Evolutionary conservation across 1,140 invertebrate genomes (phyloP), one percentile per base, ranked within the genome.

Genomic region (Sarcophaga peregrina): DNA sequence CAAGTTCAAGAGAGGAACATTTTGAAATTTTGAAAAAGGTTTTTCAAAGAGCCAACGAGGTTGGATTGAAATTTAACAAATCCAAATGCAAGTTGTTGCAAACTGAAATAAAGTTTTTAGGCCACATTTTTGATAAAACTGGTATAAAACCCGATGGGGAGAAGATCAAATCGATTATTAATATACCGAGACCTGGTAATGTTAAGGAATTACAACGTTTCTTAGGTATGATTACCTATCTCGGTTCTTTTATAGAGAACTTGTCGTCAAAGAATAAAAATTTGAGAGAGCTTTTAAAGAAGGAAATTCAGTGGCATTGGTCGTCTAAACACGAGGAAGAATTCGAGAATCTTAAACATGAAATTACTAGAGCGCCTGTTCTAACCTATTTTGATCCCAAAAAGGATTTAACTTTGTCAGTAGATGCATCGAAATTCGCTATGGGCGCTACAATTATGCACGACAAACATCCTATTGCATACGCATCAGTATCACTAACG

Each of bases 131-230:
- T 81, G 83, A 80, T 73, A 76, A 82, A 11, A 82, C 84, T 46
- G 86, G 85, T 25, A 83, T 88, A 25, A 74, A 80, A 52, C 85
- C 83, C 15, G 86, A 85, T 46, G 83, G 87, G 20, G 62, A 80
- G 50, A 85, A 88, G 82, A 84, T 87, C 75, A 74, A 85, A 83
- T 83, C 87, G 15, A 87, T 89, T 76, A 75, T 20, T 52, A 80
- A 86, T 58, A 83, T 89, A 82, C 82, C 84, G 1, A 52, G 89
- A 87, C 48, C 76, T 10, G 85, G 82, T 72, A 87, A 85, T 85
- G 83, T 83, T 25, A 83, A 80, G 76, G 90, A 90, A 74, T 76
- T 91, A 81, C 84, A 87, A 80, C 82, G 84, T 75, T 84, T 88
- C 75, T 81, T 88, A 80, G 88, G n/a, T n/a, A n/a, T n/a, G n/a